These are phyloP conservation scores for Nematostella vectensis DNA, from an alignment of 92 coral and sea anemone genomes.

Conservation along the genomic window DNA sequence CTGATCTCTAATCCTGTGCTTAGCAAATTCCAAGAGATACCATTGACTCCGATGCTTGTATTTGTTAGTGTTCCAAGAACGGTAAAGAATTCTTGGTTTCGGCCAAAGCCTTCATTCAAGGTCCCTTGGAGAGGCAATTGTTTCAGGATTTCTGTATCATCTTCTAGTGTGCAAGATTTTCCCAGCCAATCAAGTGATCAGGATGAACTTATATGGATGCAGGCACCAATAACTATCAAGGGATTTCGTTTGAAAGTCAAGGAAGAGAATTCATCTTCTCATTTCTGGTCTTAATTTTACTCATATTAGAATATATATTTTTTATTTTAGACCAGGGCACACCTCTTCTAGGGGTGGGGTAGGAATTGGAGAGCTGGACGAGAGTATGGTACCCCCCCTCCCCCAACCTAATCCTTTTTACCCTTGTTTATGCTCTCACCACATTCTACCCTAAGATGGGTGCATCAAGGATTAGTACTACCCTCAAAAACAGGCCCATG, in stretches of 20 bases:
- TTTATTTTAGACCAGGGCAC: too few relatives aligned
- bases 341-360: too few relatives aligned
- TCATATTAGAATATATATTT: too few relatives aligned
- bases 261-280: conserved; percentile 16
- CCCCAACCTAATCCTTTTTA: too few relatives aligned
- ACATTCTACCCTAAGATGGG: too few relatives aligned
- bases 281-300: conserved; percentile 19
- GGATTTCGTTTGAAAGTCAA: conserved; percentile 54
- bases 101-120: conserved; percentile 79
- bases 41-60: conserved; percentile 70
- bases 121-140: conserved; percentile 65
- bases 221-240: conserved; percentile 78
- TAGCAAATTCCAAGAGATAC: conserved; percentile 59
- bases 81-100: conserved; percentile 61
- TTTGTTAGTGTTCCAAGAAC: conserved; percentile 59
- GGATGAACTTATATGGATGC: conserved; percentile 72
- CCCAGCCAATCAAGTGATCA: conserved; percentile 5
- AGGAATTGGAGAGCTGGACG: too few relatives aligned
- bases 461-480: too few relatives aligned
- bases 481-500: too few relatives aligned
- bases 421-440: too few relatives aligned
- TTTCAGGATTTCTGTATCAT: conserved; percentile 39
- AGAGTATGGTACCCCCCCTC: too few relatives aligned
- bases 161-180: conserved; percentile 7
- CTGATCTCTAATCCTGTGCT: conserved; percentile 67